Conservation (phyloP, 2,113 vertebrate species). For the Plecotus auritus region DNA sequence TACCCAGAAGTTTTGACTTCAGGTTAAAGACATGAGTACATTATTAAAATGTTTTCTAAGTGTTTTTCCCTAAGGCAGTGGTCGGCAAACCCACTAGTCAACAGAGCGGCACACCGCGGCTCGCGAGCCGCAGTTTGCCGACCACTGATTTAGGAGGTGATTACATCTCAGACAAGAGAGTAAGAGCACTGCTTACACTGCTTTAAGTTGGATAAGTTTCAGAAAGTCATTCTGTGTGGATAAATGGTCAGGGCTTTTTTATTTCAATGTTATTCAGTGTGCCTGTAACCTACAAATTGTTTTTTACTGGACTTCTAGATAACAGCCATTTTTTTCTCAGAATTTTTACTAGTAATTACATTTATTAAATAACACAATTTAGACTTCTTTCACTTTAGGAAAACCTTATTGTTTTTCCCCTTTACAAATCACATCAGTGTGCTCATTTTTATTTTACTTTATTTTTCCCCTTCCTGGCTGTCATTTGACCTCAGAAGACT, state of each 20-base stretch:
- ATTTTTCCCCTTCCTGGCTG: background rate
- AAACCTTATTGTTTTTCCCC: background rate
- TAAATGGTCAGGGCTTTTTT: background rate
- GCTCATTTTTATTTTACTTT: slow-evolving; percentile 31
- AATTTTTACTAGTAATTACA: background rate
- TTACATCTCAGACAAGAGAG: background rate
- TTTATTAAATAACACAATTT: background rate
- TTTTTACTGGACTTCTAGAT: background rate
- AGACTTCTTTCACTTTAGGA: background rate
- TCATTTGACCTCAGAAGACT: background rate
- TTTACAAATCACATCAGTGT: background rate
- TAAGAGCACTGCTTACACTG: background rate
- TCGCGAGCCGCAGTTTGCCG: too few species aligned
- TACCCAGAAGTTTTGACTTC: too few species aligned
- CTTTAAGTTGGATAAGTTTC: background rate
- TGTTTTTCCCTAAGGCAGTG: too few species aligned
- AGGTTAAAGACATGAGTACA: too few species aligned
- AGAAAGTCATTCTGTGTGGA: background rate
- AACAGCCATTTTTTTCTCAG: background rate
- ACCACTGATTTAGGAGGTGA: background rate
- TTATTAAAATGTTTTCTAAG: too few species aligned
- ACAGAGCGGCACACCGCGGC: too few species aligned
- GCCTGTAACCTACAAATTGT: background rate
- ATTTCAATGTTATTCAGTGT: background rate
- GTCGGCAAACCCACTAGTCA: too few species aligned